Percentiles rank a stretch among this genome's conserved stretches.
Conservation (phyloP, 2,113 vertebrate species). For the Pandion haliaetus region DNA sequence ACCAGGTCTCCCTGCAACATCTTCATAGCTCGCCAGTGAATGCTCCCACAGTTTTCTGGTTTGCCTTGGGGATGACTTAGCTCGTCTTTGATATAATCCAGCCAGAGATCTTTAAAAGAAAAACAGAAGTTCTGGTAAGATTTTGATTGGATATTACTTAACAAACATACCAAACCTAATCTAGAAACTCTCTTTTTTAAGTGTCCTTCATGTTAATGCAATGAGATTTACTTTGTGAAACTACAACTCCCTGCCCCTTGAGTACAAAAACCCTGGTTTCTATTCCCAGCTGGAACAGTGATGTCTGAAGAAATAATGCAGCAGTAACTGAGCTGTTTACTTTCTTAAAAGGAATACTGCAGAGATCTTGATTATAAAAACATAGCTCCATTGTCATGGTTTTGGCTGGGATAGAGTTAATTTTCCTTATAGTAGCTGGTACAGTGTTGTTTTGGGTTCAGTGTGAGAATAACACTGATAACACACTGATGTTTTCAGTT, state of each 20-base stretch:
- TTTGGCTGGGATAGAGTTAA: too few relatives aligned
- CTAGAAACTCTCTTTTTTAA: background rate
- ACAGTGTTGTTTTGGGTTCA: too few relatives aligned
- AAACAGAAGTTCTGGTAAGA: background rate
- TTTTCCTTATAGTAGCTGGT: too few relatives aligned
- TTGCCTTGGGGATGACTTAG: constrained; percentile 80
- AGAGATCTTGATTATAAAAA: background rate
- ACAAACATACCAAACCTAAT: background rate
- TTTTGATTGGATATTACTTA: background rate
- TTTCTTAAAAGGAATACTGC: background rate
- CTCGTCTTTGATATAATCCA: constrained; percentile 92
- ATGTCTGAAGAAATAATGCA: background rate
- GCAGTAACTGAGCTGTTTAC: background rate
- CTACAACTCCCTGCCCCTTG: background rate
- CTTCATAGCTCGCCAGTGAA: constrained; percentile 97
- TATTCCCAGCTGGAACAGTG: background rate
- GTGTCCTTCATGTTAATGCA: background rate
- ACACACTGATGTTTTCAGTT: too few relatives aligned
- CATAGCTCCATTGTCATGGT: background rate
- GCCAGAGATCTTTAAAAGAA: constrained; percentile 86
- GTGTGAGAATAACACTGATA: too few relatives aligned
- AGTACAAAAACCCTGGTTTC: background rate
- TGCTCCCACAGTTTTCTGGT: constrained; percentile 85
- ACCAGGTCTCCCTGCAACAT: constrained; percentile 83
- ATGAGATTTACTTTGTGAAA: background rate